Base-by-base conservation (phyloP, 2,888 invertebrate species). In the Bombyx huttoni region DNA sequence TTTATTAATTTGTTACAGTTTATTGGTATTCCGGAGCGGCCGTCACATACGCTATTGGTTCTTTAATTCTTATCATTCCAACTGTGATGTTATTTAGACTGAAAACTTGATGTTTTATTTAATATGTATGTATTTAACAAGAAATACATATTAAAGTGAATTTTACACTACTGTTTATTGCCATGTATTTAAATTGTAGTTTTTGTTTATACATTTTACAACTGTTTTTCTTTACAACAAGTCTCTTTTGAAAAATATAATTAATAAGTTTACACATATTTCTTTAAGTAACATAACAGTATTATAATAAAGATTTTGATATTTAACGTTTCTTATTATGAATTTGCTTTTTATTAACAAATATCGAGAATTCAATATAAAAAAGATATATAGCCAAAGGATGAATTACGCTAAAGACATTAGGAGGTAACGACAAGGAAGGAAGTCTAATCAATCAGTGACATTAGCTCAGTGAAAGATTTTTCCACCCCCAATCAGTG, bases 11-110 rank as follows among this genome's bases (percentile, higher is more conserved):
- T 61, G 49, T 76, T 78, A 49, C 77, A 94, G 95, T 94, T 34
- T 98, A 97, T 85, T 98, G 98, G 98, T 93, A 94, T 71, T 90
- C 94, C 52, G 98, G 98, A 8, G 94, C 98, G 6, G 90, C 90
- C 52, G 76, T 91, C 13, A 97, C 97, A 0, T 98, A 98, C 75
- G 86, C 93, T 6, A 81, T 92, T 40, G 98, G 98, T 13, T 94
- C 96, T 24, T 61, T 93, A 45, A 83, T 92, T 50, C 89, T 98
- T 55, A 67, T 95, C 48, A 85, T 95, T 78, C 98, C 98, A 57
- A 93, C 94, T 63, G 73, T 93, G 70, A 91, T 92, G 81, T 79
- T 93, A 62, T 89, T 88, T 69, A 79, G 78, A 80, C 79, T 87
- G 75, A 86, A 79, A 58, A 77, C 72, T 54, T 71, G 63, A 72